Evolutionary conservation across 2,797 vertebrate genomes (phyloP), one percentile per base, ranked within the genome.

Genomic region (Platyrinchus mystaceus): DNA sequence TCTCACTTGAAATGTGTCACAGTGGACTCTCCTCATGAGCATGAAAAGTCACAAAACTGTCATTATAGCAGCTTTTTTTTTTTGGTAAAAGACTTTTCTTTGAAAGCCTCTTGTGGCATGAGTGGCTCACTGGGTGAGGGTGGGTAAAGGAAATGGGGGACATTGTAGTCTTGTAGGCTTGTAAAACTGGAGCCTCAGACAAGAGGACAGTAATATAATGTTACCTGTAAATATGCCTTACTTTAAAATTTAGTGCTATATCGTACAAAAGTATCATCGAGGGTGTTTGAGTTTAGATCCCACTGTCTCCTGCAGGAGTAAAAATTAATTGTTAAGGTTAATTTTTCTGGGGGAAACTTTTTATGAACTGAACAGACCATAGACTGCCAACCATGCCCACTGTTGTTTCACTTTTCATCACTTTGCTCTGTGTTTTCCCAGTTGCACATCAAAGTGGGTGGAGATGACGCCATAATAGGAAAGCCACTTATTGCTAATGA

Each of bases 121-220:
- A 24, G 34, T 28, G 59, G 30, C 36, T 36, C 14, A 4, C 5
- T 46, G 49, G 10, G 11, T 62, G 55, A 62, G 67, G 36, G 12
- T 16, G 20, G 18, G 28, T 15, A 30, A 19, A 26, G 34, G 49
- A 56, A 63, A 17, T 5, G 10, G n/a, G 19, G 10, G 34, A n/a
- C 0, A 0, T 12, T 6, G 24, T 11, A 18, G 22, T 9, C 64
- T 28, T 43, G 10, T 43, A n/a, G 75, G 19, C 14, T 28, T 49
- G 22, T 74, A 44, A 68, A 80, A 18, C n/a, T 7, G 30, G 15
- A n/a, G 20, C 30, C 12, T 14, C 12, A 22, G 34, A 14, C 30
- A 59, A 37, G 24, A 18, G 53, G 32, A 58, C 23, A 26, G 10
- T 16, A 26, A 36, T 26, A 17, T 36, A 56, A 56, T 26, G 12